Conservation (phyloP, 2,888 invertebrate species). For the Troilus luridus region DNA sequence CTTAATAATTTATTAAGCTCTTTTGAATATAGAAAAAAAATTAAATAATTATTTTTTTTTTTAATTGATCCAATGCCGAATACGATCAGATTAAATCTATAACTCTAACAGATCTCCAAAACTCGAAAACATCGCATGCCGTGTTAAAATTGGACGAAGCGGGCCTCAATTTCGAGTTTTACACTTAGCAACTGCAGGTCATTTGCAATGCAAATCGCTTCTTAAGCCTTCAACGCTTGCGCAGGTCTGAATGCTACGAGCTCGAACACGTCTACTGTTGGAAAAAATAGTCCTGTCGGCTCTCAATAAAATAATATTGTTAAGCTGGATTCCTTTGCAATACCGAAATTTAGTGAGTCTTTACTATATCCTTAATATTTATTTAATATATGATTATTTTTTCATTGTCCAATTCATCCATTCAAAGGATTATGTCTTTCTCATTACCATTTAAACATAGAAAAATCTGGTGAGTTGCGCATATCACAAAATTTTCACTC, state of each 20-base stretch:
- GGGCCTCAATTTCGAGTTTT: not conserved
- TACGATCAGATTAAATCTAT: not conserved
- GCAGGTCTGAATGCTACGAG: not conserved
- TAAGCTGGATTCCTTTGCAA: too few species aligned
- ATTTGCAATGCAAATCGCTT: conserved; percentile 3
- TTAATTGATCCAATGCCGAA: not conserved
- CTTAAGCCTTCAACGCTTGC: conserved; percentile 1
- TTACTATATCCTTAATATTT: too few species aligned
- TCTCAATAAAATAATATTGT: too few species aligned
- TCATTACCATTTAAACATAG: too few species aligned
- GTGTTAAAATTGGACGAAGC: not conserved
- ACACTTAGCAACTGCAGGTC: conserved; percentile 22
- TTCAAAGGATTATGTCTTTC: too few species aligned
- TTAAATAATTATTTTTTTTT: not conserved
- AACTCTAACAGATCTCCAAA: not conserved
- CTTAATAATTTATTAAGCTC: too few species aligned
- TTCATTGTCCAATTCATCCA: too few species aligned
- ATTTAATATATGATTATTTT: too few species aligned
- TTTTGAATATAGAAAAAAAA: too few species aligned
- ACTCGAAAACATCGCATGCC: not conserved
- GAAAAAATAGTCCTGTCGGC: not conserved
- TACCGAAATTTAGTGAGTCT: too few species aligned
- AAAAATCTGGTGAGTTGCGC: too few species aligned
- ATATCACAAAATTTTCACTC: too few species aligned
- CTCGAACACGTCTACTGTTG: not conserved